These are phyloP conservation scores for Saccostrea glomerata DNA, from an alignment of 1,140 invertebrate species.

Conservation along the genomic window DNA sequence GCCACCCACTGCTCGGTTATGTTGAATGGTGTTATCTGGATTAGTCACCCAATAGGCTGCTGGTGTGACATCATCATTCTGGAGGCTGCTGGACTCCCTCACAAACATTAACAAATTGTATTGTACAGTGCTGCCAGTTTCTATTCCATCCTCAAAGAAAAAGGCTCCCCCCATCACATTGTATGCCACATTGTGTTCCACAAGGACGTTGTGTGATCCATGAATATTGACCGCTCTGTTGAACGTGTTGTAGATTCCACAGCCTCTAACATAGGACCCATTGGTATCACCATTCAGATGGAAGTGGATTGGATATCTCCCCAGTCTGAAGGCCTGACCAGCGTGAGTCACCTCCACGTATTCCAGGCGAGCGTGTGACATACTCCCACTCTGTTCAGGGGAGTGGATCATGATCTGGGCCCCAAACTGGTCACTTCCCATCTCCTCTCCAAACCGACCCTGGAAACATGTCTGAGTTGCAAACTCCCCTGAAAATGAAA, in stretches of 20 bases:
- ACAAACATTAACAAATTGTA: slow-evolving; percentile 66
- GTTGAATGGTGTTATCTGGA: slow-evolving; percentile 64
- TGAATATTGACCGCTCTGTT: slow-evolving; percentile 71
- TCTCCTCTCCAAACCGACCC: slow-evolving; percentile 59
- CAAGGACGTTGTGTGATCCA: slow-evolving; percentile 54
- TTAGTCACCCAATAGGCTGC: slow-evolving; percentile 66
- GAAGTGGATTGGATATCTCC: slow-evolving; percentile 73
- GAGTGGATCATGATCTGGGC: slow-evolving; percentile 46
- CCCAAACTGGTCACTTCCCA: slow-evolving; percentile 55
- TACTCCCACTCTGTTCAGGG: slow-evolving; percentile 28
- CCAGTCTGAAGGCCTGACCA: slow-evolving; percentile 70
- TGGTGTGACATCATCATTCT: slow-evolving; percentile 72
- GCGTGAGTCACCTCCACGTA: slow-evolving; percentile 61
- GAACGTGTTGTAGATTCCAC: slow-evolving; percentile 64
- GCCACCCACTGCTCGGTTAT: slow-evolving; percentile 69
- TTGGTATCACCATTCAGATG: slow-evolving; percentile 61
- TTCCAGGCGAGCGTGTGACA: slow-evolving; percentile 46
- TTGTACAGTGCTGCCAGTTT: slow-evolving; percentile 63
- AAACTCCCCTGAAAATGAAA: slow-evolving; percentile 57
- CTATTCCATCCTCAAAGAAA: slow-evolving; percentile 71
- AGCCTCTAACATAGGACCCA: slow-evolving; percentile 67
- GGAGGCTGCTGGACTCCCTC: slow-evolving; percentile 62
- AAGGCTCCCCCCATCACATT: slow-evolving; percentile 70
- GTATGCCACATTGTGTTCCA: slow-evolving; percentile 66
- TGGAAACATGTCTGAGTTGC: slow-evolving; percentile 64